phyloP scores from a whole-genome alignment of 2,888 invertebrate species.

The Psylliodes chrysocephalus region DNA sequence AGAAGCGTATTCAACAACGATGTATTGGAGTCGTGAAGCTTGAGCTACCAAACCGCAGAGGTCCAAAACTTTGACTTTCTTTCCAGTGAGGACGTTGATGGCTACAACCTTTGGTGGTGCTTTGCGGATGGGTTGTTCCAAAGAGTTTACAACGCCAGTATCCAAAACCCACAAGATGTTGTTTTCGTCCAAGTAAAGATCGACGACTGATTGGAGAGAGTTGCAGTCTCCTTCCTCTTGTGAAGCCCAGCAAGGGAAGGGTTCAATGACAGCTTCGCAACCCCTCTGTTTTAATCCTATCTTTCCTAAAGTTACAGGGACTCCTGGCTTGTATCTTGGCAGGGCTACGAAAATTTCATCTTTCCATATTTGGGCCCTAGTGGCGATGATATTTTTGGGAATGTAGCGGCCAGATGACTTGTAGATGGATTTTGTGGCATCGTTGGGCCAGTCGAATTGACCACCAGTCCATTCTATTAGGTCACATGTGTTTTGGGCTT shows the following conservation, averaged over 20 bases:
- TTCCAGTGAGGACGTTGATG: conserved; percentile 60
- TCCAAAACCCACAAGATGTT: conserved; percentile 80
- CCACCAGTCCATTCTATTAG: conserved; percentile 59
- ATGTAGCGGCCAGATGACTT: conserved; percentile 69
- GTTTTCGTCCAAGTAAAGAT: conserved; percentile 71
- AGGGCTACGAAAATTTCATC: conserved; percentile 69
- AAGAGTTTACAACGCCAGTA: conserved; percentile 75
- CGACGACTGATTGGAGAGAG: conserved; percentile 77
- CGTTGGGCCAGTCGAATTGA: conserved; percentile 52
- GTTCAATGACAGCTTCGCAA: conserved; percentile 66
- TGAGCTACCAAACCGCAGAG: conserved; percentile 69
- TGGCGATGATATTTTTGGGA: conserved; percentile 70
- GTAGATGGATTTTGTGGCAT: conserved; percentile 68
- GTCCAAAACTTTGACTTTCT: conserved; percentile 72
- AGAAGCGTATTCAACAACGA: conserved; percentile 73
- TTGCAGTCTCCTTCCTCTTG: conserved; percentile 74
- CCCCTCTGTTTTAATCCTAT: conserved; percentile 64
- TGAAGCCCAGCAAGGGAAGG: conserved; percentile 73
- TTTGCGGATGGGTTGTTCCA: conserved; percentile 72
- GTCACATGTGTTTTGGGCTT: conserved; percentile 48
- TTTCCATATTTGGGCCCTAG: conserved; percentile 69
- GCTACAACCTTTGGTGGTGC: conserved; percentile 74
- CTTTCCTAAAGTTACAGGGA: conserved; percentile 74
- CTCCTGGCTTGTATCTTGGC: conserved; percentile 72
- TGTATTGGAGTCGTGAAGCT: conserved; percentile 72